Evolutionary conservation across 2,797 vertebrate species (phyloP).

Genomic region (Orestias chungarensis): DNA sequence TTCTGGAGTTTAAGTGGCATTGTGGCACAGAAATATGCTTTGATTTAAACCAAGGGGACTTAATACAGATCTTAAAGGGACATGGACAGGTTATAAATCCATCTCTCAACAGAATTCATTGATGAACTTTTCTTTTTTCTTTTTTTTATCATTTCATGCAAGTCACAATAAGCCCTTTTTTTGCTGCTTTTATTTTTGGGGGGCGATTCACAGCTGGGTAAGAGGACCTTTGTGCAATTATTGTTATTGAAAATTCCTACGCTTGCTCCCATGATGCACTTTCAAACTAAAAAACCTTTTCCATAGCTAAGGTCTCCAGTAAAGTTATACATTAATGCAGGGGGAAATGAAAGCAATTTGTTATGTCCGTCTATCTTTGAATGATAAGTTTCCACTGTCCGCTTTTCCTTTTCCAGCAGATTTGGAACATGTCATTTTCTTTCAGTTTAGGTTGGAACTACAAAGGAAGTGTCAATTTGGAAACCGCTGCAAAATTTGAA

Average conservation of each 20-base stretch:
- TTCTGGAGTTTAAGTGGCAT: not conserved
- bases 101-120: not conserved
- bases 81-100: not conserved
- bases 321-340: not conserved
- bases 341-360: not conserved
- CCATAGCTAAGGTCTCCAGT: not conserved
- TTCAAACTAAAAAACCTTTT: not conserved
- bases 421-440: not conserved
- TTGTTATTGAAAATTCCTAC: not conserved
- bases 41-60: not conserved
- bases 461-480: not conserved
- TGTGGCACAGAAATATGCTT: not conserved
- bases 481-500: not conserved
- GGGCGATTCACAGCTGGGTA: not conserved
- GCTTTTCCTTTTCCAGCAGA: not conserved
- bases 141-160: not conserved
- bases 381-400: not conserved
- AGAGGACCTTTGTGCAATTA: not conserved
- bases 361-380: not conserved
- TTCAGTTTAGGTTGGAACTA: not conserved
- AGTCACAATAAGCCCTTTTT: not conserved
- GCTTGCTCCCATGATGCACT: not conserved
- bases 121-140: not conserved
- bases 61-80: not conserved
- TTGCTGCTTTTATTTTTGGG: not conserved